Percentiles rank a stretch among this genome's conserved stretches.
phyloP scores from a whole-genome alignment of 2,888 invertebrate species.

The Cyclophora albipunctata region DNA sequence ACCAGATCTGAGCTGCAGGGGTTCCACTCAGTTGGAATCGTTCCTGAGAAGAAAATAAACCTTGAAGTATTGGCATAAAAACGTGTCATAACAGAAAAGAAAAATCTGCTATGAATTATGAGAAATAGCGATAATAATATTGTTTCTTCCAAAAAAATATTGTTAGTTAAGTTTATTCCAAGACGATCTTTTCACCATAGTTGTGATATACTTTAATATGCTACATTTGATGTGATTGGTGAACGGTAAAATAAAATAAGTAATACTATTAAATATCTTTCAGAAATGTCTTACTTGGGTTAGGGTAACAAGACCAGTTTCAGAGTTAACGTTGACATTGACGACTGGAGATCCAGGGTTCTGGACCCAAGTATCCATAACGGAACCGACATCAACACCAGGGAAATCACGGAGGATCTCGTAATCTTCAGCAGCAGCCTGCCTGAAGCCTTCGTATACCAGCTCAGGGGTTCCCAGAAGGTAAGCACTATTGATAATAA shows the following conservation, averaged over 20 bases:
- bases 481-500: conserved; percentile 39
- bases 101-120: neutral
- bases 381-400: conserved; percentile 40
- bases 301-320: conserved; percentile 38
- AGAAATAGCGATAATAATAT: too few species aligned
- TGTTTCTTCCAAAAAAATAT: too few species aligned
- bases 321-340: conserved; percentile 56
- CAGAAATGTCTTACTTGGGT: conserved; percentile 43
- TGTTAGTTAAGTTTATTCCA: too few species aligned
- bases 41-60: conserved; percentile 29
- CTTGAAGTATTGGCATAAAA: neutral
- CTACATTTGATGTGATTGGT: too few species aligned
- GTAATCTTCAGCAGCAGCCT: conserved; percentile 42
- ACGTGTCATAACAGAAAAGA: neutral
- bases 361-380: conserved; percentile 78
- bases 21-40: conserved; percentile 46
- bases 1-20: conserved; percentile 37
- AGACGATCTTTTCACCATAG: too few species aligned
- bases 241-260: too few species aligned
- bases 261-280: too few species aligned
- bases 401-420: conserved; percentile 33
- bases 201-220: too few species aligned
- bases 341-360: conserved; percentile 77
- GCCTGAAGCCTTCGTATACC: conserved; percentile 51
- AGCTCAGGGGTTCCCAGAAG: conserved; percentile 46